phyloP scores from a whole-genome alignment of 2,113 vertebrate species.

The Gopherus evgoodei region DNA sequence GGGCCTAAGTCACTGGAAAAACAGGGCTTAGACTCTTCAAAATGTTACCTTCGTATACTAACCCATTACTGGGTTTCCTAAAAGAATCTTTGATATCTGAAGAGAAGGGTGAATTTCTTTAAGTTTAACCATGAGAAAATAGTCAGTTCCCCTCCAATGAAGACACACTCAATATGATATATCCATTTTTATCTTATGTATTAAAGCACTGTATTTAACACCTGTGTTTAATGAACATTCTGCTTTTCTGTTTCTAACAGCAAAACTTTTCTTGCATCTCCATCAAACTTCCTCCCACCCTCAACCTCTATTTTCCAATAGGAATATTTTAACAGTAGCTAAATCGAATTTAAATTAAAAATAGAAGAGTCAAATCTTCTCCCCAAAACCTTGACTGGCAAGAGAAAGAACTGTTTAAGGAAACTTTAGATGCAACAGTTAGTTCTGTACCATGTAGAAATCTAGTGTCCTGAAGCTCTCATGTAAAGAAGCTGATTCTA shows the following conservation, averaged over 20 bases:
- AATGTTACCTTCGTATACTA: too few relatives aligned
- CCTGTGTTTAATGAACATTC: neutral
- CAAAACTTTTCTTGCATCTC: neutral
- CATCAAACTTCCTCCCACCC: neutral
- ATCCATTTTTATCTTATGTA: too few relatives aligned
- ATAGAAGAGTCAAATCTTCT: accelerated
- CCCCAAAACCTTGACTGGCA: accelerated
- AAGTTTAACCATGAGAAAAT: too few relatives aligned
- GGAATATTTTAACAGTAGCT: neutral
- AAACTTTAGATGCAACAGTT: neutral
- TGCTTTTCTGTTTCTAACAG: neutral
- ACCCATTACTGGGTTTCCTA: too few relatives aligned
- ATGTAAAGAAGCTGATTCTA: neutral
- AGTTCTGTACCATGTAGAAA: neutral
- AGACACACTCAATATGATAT: too few relatives aligned
- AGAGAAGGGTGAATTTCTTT: too few relatives aligned
- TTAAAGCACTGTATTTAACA: neutral
- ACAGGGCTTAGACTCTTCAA: too few relatives aligned
- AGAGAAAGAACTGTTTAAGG: neutral
- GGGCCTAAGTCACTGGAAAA: too few relatives aligned
- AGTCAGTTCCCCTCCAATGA: too few relatives aligned
- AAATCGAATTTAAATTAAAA: accelerated
- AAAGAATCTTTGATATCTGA: too few relatives aligned
- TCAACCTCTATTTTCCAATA: neutral
- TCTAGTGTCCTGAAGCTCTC: neutral